Evolutionary conservation across 2,113 vertebrate genomes (phyloP).

Genomic region (Clarias batrachus): DNA sequence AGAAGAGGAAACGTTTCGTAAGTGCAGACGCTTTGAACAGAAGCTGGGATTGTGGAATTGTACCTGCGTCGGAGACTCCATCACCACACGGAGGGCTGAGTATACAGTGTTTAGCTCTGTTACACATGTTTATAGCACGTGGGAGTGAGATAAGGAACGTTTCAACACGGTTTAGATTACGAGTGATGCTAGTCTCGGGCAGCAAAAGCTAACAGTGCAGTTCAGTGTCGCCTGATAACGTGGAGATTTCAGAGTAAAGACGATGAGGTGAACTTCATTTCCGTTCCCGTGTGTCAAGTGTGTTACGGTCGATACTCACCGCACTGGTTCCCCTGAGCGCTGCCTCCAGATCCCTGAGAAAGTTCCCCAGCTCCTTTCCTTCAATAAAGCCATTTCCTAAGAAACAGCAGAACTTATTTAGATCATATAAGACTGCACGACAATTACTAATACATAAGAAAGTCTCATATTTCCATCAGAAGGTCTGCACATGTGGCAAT

Average conservation of each 20-base stretch:
- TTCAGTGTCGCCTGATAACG: neutral
- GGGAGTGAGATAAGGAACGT: neutral
- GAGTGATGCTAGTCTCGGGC: too few species aligned
- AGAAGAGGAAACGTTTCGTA: too few species aligned
- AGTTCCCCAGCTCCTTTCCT: constrained; percentile 93
- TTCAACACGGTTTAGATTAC: too few species aligned
- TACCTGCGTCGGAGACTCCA: neutral
- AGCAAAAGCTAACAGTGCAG: neutral
- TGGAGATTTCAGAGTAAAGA: neutral
- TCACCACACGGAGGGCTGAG: neutral
- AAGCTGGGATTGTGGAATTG: neutral
- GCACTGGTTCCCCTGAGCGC: constrained; percentile 80
- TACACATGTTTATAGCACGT: neutral
- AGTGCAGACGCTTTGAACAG: too few species aligned
- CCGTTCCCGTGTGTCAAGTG: neutral
- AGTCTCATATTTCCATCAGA: neutral
- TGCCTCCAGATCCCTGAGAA: constrained; percentile 88
- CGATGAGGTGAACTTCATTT: neutral
- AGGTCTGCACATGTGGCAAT: neutral
- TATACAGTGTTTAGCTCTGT: neutral
- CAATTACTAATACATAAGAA: neutral
- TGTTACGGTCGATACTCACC: constrained; percentile 72
- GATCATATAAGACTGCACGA: neutral
- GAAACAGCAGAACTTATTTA: neutral
- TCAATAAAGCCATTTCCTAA: constrained; percentile 94